A percentile compares a stretch with the other conserved stretches of the same genome.
Conservation (phyloP, 2,113 vertebrate species). For the Neotragus moschatus region DNA sequence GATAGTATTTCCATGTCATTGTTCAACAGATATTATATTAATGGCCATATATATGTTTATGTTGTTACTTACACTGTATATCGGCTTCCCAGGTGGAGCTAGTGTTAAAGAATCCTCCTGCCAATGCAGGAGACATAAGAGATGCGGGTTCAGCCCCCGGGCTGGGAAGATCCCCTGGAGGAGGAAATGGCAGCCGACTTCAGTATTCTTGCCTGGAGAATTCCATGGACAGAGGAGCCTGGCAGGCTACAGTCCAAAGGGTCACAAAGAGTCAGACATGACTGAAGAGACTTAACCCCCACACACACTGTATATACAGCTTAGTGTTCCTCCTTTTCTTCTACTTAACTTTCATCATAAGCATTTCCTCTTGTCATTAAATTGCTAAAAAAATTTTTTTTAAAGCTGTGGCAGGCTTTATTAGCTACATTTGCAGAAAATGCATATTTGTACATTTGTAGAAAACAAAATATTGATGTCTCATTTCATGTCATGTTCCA, state of each 20-base stretch:
- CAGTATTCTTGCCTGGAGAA: neutral
- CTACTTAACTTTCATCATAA: neutral
- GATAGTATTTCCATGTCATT: neutral
- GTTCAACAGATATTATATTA: neutral
- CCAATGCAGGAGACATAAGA: neutral
- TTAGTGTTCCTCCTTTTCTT: neutral
- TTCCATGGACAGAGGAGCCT: neutral
- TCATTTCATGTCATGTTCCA: neutral
- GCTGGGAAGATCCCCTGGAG: neutral
- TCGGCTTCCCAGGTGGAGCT: neutral
- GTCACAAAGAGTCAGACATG: neutral
- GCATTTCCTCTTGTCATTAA: neutral
- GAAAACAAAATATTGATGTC: neutral
- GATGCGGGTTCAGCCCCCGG: neutral
- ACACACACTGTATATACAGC: neutral
- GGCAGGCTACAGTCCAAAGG: neutral
- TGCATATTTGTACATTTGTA: neutral
- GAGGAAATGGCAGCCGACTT: neutral
- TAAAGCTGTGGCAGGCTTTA: neutral
- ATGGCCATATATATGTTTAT: neutral
- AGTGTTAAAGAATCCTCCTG: neutral
- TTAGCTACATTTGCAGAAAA: neutral
- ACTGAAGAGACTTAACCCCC: neutral
- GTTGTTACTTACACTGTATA: neutral
- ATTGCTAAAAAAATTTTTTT: neutral